phyloP scores from a whole-genome alignment of 37 sponge, comb jelly and placozoan genomes.

The Spongilla lacustris region DNA sequence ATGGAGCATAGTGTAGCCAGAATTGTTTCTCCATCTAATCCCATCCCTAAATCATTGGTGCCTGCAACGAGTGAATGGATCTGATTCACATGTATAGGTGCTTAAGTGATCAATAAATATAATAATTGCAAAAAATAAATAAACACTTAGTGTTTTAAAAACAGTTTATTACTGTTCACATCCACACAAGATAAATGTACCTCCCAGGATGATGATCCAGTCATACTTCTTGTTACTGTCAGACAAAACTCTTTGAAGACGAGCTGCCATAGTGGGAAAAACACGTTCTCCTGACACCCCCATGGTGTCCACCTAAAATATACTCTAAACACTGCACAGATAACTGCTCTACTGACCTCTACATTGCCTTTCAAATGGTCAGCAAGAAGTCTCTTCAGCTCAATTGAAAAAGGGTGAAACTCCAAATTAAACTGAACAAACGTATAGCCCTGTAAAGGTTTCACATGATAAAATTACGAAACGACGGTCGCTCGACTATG shows the following conservation, averaged over 20 bases:
- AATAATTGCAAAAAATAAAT: no score
- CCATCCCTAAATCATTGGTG: slow-evolving; percentile 35
- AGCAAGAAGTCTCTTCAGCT: not conserved
- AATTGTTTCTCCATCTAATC: not conserved
- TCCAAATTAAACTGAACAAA: not conserved
- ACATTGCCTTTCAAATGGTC: not conserved
- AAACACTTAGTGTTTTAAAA: no score
- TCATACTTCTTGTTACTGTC: slow-evolving; percentile 12
- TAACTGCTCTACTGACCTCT: not conserved
- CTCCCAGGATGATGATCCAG: slow-evolving; percentile 39
- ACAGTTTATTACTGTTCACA: no score
- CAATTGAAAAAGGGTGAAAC: not conserved
- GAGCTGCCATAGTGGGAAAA: slow-evolving; percentile 15
- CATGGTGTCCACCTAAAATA: not conserved
- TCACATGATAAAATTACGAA: not conserved
- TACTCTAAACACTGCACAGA: not conserved
- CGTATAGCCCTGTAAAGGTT: not conserved
- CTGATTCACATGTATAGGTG: not conserved
- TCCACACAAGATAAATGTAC: not conserved
- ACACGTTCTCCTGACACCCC: slow-evolving; percentile 43
- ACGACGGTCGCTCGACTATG: no score
- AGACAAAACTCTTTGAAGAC: slow-evolving; percentile 8
- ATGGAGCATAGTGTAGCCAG: slow-evolving; percentile 16
- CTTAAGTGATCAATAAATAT: no score
- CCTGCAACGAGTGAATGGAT: not conserved